Evolutionary conservation across 2,797 vertebrate genomes (phyloP), one percentile per base, ranked within the genome.

Genomic region (Nannoperca australis): DNA sequence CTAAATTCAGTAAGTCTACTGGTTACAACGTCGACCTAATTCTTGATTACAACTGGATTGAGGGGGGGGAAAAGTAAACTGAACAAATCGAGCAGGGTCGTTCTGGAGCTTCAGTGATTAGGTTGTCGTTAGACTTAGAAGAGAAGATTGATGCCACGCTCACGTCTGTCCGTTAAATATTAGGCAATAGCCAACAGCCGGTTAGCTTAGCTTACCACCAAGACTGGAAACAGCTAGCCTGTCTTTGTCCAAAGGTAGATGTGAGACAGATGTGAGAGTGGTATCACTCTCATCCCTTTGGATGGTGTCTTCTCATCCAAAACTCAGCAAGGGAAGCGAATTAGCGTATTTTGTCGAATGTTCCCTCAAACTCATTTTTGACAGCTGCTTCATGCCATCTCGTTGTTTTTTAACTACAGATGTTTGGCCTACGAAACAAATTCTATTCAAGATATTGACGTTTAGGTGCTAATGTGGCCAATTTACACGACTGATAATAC

Each of bases 381-480:
- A 55, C 22, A 76, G 40, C 75, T 76, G 38, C 59, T 44, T 18
- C n/a, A 17, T 68, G 54, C 18, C 53, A 61, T 70, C 34, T 54
- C 13, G 18, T 50, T 34, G 22, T 66, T 30, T 56, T 17, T 8
- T 20, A 55, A 42, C 27, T 34, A 66, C 12, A 44, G 50, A 27
- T 27, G 24, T 27, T 27, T 27, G 24, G 24, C 24, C 24, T 27
- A 27, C 24, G 24, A 27, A 27, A 27, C 24, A 27, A 27, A 27
- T 27, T 27, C 24, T 15, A 20, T 45, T 56, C 4, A 78, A 47
- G 3, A 62, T 15, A 64, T 69, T 45, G 24, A 81, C 63, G 54
- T 34, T 71, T 71, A 49, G 61, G 15, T 82, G 53, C 32, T 58
- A 68, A 78, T 36, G 44, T 79, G 45, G n/a, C 69, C 22, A 54